A percentile compares a stretch with the other conserved stretches of the same genome.
Evolutionary conservation across 2,888 invertebrate genomes (phyloP).

Genomic region (Apotomis turbidana): DNA sequence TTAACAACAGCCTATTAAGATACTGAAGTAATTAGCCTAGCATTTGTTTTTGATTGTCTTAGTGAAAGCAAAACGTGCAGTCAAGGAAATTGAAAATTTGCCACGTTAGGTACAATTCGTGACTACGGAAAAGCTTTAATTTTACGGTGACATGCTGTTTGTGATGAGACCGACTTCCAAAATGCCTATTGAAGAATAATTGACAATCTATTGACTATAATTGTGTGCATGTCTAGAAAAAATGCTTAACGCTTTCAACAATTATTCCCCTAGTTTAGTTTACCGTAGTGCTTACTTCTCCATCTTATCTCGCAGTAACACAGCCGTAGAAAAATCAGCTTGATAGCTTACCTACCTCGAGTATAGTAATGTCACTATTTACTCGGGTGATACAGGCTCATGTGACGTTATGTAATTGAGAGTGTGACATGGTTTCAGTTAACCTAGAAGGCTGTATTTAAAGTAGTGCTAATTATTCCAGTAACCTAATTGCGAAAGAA

Average conservation of each 20-base stretch:
- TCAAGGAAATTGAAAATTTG: no score
- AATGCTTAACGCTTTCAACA: slow-evolving; percentile 1
- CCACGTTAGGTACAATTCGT: no score
- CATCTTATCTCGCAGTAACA: not conserved
- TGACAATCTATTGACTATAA: not conserved
- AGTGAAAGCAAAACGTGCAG: no score
- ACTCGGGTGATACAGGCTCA: not conserved
- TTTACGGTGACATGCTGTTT: no score
- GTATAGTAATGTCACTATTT: not conserved
- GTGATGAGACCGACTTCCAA: no score
- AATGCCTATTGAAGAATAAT: no score
- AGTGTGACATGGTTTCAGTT: not conserved
- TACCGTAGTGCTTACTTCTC: not conserved
- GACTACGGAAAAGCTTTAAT: no score
- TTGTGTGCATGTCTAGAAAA: slow-evolving; percentile 8
- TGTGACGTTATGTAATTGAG: not conserved
- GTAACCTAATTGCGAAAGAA: slow-evolving; percentile 26
- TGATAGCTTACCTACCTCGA: not conserved
- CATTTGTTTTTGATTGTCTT: no score
- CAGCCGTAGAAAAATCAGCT: not conserved
- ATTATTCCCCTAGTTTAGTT: not conserved
- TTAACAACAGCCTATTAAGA: no score
- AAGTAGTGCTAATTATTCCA: slow-evolving; percentile 15
- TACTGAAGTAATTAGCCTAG: no score
- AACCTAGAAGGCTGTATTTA: slow-evolving; percentile 12